These are phyloP conservation scores for Thera britannica DNA, from an alignment of 2,888 invertebrate genomes.

Conservation along the genomic window DNA sequence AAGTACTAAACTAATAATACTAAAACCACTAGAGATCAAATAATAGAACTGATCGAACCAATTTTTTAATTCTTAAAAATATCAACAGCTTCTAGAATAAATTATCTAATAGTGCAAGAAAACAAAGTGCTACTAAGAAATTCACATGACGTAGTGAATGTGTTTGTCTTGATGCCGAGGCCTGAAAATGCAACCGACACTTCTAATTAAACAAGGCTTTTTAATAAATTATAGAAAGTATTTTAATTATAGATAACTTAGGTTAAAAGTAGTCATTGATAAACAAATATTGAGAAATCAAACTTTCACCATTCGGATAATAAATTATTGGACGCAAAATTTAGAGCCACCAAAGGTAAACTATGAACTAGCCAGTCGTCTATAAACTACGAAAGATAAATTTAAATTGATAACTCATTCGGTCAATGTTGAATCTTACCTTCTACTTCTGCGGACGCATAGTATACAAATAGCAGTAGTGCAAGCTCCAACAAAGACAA, in stretches of 20 bases:
- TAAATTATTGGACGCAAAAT: too few relatives aligned
- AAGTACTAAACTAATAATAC: not conserved
- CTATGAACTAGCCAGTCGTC: not conserved
- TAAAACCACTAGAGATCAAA: slow-evolving; percentile 27
- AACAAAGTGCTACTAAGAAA: slow-evolving; percentile 32
- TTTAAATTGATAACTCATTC: not conserved
- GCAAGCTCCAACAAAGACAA: slow-evolving; percentile 92
- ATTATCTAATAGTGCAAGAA: slow-evolving; percentile 30
- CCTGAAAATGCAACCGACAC: slow-evolving; percentile 72
- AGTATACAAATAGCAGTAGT: slow-evolving; percentile 91
- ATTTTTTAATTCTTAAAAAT: slow-evolving; percentile 34
- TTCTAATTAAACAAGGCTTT: slow-evolving; percentile 45
- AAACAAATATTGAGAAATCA: too few relatives aligned
- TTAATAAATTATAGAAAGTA: not conserved
- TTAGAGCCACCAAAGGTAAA: not conserved
- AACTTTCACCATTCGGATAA: too few relatives aligned
- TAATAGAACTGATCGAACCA: slow-evolving; percentile 23
- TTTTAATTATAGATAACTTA: not conserved
- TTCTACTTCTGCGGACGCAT: slow-evolving; percentile 87
- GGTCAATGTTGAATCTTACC: slow-evolving; percentile 65
- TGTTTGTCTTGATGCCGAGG: slow-evolving; percentile 70
- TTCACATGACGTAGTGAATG: slow-evolving; percentile 71
- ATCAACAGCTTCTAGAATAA: slow-evolving; percentile 35
- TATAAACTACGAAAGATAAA: not conserved
- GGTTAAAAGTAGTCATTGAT: too few relatives aligned